Conservation (phyloP, 2,113 vertebrate species). For the Corythornis vintsioides region DNA sequence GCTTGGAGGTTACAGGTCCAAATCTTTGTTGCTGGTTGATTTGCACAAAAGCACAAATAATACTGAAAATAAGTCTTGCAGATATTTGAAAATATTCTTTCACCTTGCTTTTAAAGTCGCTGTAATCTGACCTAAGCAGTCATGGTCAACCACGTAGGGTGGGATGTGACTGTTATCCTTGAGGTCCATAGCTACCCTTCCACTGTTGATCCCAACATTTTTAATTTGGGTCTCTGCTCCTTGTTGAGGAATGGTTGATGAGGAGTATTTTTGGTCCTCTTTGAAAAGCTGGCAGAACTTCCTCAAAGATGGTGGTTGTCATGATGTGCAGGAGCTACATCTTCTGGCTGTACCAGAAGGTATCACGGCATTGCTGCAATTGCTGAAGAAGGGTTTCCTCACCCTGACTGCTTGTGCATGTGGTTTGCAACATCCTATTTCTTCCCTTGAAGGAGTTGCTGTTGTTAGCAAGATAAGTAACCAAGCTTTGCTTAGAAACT, state of each 20-base stretch:
- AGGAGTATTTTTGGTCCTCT: neutral
- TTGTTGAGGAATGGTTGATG: neutral
- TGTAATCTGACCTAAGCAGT: neutral
- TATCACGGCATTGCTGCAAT: neutral
- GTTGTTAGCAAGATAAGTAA: neutral
- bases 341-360: neutral
- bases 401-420: neutral
- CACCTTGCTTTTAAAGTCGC: neutral
- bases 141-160: neutral
- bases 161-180: neutral
- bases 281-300: neutral
- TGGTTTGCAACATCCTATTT: rapidly evolving
- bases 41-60: neutral
- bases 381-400: neutral
- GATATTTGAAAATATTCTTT: neutral
- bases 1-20: neutral
- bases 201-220: neutral
- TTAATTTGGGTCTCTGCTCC: neutral
- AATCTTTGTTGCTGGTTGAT: neutral
- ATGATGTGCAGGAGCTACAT: rapidly evolving
- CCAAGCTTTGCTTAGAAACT: neutral
- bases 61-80: neutral
- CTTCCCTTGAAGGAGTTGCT: neutral
- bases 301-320: neutral
- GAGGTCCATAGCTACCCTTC: neutral